Conservation (phyloP, 1,140 invertebrate species). For the Hycleus phaleratus region DNA sequence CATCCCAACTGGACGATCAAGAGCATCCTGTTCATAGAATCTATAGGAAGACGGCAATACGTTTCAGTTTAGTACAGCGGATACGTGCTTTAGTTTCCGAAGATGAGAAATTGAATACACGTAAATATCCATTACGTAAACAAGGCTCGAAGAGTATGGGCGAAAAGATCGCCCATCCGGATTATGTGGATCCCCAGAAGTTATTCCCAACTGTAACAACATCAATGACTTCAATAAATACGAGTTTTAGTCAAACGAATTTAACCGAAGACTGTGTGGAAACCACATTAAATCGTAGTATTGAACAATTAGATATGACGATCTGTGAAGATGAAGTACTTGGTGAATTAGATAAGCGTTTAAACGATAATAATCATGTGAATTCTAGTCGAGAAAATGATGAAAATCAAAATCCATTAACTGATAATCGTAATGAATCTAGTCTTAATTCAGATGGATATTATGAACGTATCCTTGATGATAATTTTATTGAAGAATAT, state of each 20-base stretch:
- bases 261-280: constrained; percentile 3
- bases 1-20: constrained; percentile 37
- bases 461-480: constrained; percentile 36
- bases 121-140: constrained; percentile 49
- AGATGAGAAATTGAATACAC: constrained; percentile 43
- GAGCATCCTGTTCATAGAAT: constrained; percentile 39
- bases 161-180: constrained; percentile 76
- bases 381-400: constrained; percentile 1
- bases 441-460: constrained; percentile 32
- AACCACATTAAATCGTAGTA: constrained; percentile 16
- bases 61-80: constrained; percentile 47
- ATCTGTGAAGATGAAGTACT: constrained; percentile 37
- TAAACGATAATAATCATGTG: constrained; percentile 7
- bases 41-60: constrained; percentile 41
- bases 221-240: not conserved
- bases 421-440: not conserved
- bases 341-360: constrained; percentile 30
- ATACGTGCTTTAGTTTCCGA: constrained; percentile 50
- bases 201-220: constrained; percentile 15
- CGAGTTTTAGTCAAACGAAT: not conserved
- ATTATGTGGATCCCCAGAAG: constrained; percentile 68
- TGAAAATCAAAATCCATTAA: too few species aligned
- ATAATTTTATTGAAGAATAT: constrained; percentile 33
- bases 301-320: constrained; percentile 32
- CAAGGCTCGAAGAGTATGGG: constrained; percentile 76